Evolutionary conservation across 1,140 invertebrate species (phyloP), one percentile per base, ranked within the genome.

Genomic region (Cydia amplana): DNA sequence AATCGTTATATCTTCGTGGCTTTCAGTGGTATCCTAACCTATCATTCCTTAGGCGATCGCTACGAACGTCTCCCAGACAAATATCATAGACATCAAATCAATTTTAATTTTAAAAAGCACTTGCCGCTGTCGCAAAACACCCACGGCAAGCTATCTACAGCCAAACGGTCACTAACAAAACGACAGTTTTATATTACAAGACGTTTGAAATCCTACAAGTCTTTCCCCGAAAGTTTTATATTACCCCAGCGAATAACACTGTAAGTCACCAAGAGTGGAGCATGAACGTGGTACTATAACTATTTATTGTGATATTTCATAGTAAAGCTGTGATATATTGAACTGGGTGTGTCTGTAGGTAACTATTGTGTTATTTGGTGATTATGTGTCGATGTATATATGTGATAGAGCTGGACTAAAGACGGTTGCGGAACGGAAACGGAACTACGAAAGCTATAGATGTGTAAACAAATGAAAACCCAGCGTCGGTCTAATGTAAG

Each of bases 331-430:
- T 92, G 89, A 85, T 83, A 85, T 86, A 90, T 89, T 83, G 86
- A 90, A 87, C 87, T 85, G 87, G 88, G 88, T 87, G 87, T 89
- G 87, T 89, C 78, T 82, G 88, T 85, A 90, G 90, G 90, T 92
- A 92, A 92, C 90, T 91, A 91, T 89, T 92, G 90, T 91, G 89
- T 90, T 90, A 90, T 91, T 90, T 92, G 89, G 90, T 91, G 88
- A 90, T 83, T 81, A 80, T 76, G 81, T 78, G 80, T 81, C 51
- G 75, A 80, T 78, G 78, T 76, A 75, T 51, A 76, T 64, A 74
- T 79, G 80, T 80, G 79, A 77, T 70, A 43, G 75, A 75, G 75
- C 78, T 77, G 83, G 83, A 79, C 55, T 75, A 78, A 79, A 77
- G 80, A 81, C 77, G 81, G 84, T 87, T 87, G 85, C 83, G 43